Percentiles rank a stretch among this genome's conserved stretches.
phyloP scores from a whole-genome alignment of 2,888 invertebrate genomes.

The Sabatieria punctata region DNA sequence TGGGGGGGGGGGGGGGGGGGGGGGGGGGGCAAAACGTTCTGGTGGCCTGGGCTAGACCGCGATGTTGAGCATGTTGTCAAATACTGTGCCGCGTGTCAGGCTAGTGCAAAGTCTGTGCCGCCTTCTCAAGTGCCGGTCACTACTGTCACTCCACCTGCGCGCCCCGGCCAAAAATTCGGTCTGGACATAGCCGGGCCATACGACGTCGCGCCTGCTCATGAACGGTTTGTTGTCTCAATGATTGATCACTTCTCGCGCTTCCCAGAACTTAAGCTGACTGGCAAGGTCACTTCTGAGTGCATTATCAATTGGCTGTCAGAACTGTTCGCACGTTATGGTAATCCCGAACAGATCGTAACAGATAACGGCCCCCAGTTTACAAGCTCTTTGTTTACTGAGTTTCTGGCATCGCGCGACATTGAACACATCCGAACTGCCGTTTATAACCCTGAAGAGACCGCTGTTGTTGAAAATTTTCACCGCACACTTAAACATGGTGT shows the following conservation, averaged over 20 bases:
- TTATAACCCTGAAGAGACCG: neutral
- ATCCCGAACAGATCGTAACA: neutral
- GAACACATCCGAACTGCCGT: neutral
- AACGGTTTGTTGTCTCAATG: neutral
- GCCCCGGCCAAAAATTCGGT: no score
- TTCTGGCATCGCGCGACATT: neutral
- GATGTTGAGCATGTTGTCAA: neutral
- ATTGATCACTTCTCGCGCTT: neutral
- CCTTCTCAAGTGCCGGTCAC: no score
- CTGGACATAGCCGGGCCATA: no score
- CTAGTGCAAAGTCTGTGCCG: neutral
- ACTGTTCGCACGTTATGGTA: neutral
- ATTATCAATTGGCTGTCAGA: neutral
- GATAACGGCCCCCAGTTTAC: constrained; percentile 2
- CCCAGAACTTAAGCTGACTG: neutral
- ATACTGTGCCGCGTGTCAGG: no score
- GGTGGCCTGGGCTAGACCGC: neutral
- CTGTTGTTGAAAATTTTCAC: neutral
- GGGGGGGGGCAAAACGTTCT: no score
- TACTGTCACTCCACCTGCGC: no score
- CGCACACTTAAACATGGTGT: neutral
- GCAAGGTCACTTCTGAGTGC: neutral
- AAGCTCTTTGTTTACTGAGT: neutral
- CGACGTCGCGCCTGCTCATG: neutral
- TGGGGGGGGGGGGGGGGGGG: no score